Conservation (phyloP, 2,888 invertebrate species). For the Mesochorus sp. region DNA sequence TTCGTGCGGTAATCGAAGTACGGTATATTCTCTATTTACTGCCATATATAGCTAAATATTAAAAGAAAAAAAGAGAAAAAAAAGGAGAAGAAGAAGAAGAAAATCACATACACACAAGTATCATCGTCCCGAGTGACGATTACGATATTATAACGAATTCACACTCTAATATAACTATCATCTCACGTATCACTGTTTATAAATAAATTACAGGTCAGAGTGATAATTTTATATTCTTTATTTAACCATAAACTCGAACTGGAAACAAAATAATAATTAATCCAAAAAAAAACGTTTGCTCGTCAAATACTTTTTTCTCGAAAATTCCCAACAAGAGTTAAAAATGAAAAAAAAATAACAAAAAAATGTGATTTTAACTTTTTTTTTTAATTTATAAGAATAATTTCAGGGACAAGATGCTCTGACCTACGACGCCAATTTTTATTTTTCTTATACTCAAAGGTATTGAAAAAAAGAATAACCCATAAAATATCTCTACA, state of each 20-base stretch:
- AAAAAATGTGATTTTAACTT: slow-evolving; percentile 1
- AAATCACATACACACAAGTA: slow-evolving; percentile 5
- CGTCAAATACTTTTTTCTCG: not conserved
- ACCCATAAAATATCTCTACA: slow-evolving; percentile 9
- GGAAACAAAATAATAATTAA: no score
- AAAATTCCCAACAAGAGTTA: not conserved
- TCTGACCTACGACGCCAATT: slow-evolving; percentile 1
- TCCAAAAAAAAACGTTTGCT: not conserved
- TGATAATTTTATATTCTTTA: not conserved
- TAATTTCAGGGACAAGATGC: not conserved
- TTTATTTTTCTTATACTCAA: slow-evolving; percentile 49
- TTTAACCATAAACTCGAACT: no score
- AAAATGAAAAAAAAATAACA: not conserved
- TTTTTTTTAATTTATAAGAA: not conserved
- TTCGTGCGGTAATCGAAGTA: slow-evolving; percentile 57
- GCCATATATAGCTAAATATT: slow-evolving; percentile 65
- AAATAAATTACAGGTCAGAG: slow-evolving; percentile 7
- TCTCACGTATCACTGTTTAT: slow-evolving; percentile 30
- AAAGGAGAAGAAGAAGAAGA: no score
- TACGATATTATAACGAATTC: slow-evolving; percentile 42
- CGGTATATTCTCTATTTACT: slow-evolving; percentile 67
- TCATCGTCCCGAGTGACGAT: slow-evolving; percentile 38
- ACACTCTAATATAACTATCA: slow-evolving; percentile 38
- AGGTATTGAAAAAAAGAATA: slow-evolving; percentile 29
- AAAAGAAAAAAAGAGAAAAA: slow-evolving; percentile 14